Percentiles rank a stretch among this genome's conserved stretches.
Conservation (phyloP, 1,140 invertebrate species). For the Aphelenchoides fujianensis region DNA sequence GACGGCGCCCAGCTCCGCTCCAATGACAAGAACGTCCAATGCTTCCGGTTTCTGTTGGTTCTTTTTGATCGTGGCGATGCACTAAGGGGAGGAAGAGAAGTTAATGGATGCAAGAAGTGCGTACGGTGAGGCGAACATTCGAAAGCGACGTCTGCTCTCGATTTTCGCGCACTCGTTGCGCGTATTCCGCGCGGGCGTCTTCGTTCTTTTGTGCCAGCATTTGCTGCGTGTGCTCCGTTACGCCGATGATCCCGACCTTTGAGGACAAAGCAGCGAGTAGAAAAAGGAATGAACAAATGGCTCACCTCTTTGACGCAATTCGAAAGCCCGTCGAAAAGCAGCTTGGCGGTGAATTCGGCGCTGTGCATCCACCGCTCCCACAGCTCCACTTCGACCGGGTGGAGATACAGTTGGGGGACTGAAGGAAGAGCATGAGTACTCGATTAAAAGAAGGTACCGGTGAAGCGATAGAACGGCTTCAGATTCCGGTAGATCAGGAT, state of each 20-base stretch:
- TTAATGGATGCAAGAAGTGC: conserved; percentile 27
- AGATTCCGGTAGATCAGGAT: conserved; percentile 93
- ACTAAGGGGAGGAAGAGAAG: conserved; percentile 33
- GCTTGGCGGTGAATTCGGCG: conserved; percentile 12
- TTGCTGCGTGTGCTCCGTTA: conserved; percentile 38
- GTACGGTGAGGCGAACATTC: conserved; percentile 20
- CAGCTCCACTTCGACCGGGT: conserved; percentile 75
- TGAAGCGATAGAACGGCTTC: conserved; percentile 89
- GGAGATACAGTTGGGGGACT: conserved; percentile 74
- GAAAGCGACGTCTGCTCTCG: neutral
- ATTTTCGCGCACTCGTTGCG: conserved; percentile 2
- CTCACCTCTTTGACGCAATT: neutral
- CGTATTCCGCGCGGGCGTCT: conserved; percentile 16
- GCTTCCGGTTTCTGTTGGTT: conserved; percentile 28
- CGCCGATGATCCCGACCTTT: neutral
- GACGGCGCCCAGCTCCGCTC: conserved; percentile 37
- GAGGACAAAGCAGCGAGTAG: neutral
- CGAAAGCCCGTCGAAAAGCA: conserved; percentile 37
- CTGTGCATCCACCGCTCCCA: conserved; percentile 66
- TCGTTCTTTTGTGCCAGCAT: conserved; percentile 28
- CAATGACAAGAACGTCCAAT: conserved; percentile 38
- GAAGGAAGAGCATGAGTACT: too few relatives aligned
- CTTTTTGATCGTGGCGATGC: conserved; percentile 32
- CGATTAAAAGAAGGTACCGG: too few relatives aligned
- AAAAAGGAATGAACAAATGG: too few relatives aligned